Conservation (phyloP, 2,888 invertebrate genomes). For the Ophion ellenae region DNA sequence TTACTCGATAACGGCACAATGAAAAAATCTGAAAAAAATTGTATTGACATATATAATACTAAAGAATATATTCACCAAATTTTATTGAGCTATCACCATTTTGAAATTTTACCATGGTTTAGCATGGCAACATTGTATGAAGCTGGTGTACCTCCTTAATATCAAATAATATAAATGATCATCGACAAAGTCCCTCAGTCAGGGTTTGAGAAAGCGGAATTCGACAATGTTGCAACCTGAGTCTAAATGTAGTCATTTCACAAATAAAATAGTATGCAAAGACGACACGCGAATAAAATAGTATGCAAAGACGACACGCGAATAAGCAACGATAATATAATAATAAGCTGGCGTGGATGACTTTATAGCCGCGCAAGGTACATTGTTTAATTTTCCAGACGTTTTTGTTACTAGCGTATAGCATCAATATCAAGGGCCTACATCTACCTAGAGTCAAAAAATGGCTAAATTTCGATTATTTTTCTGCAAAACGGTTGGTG, state of each 20-base stretch:
- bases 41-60: too few species aligned
- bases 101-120: too few species aligned
- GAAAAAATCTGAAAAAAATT: too few species aligned
- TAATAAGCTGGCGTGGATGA: not conserved
- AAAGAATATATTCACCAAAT: too few species aligned
- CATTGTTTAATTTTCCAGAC: not conserved
- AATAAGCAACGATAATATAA: not conserved
- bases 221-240: slow-evolving; percentile 4
- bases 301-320: not conserved
- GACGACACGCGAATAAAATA: not conserved
- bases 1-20: too few species aligned
- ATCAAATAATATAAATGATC: not conserved
- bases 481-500: too few species aligned
- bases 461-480: too few species aligned
- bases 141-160: too few species aligned
- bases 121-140: too few species aligned
- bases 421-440: not conserved
- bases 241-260: not conserved
- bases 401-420: not conserved
- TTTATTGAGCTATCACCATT: too few species aligned
- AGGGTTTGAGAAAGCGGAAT: not conserved
- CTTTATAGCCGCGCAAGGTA: not conserved
- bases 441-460: too few species aligned
- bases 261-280: not conserved
- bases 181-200: not conserved